Conservation (phyloP, 2,888 invertebrate genomes). For the Seira sanloemensis region DNA sequence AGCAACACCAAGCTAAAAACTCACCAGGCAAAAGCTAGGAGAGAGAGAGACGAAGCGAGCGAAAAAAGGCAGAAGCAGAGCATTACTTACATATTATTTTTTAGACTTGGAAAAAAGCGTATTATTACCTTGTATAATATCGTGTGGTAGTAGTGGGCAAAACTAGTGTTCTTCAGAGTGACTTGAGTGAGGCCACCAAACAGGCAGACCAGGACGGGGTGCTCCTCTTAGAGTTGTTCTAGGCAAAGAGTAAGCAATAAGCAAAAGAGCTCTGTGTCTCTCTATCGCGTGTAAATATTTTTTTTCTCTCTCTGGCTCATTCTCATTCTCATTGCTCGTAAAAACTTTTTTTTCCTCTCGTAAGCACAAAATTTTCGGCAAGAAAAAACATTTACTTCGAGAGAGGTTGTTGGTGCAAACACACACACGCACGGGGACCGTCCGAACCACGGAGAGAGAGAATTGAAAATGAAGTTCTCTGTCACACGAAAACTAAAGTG, state of each 20-base stretch:
- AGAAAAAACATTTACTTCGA: conserved; percentile 4
- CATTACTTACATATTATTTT: not conserved
- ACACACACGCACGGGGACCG: conserved; percentile 6
- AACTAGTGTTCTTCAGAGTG: conserved; percentile 39
- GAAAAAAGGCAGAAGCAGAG: not conserved
- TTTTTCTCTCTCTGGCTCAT: conserved; percentile 12
- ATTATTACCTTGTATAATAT: not conserved
- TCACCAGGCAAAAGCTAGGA: conserved; percentile 7
- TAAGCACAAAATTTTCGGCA: conserved; percentile 8
- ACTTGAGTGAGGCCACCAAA: conserved; percentile 54
- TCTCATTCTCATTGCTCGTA: no score
- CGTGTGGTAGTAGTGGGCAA: conserved; percentile 9
- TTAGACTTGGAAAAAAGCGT: conserved; percentile 3
- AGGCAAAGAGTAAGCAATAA: conserved; percentile 29
- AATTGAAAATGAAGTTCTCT: not conserved
- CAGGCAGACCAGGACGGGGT: conserved; percentile 52
- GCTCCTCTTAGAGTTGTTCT: conserved; percentile 40
- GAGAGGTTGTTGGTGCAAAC: conserved; percentile 10
- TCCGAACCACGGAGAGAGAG: not conserved
- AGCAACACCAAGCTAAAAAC: not conserved
- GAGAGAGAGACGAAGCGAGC: not conserved
- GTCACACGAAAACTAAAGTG: not conserved
- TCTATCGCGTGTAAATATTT: not conserved
- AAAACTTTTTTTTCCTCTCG: not conserved
- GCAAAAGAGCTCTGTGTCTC: conserved; percentile 35